These are phyloP conservation scores for Drosophila rellima DNA, from an alignment of 2,888 invertebrate species.

Conservation along the genomic window DNA sequence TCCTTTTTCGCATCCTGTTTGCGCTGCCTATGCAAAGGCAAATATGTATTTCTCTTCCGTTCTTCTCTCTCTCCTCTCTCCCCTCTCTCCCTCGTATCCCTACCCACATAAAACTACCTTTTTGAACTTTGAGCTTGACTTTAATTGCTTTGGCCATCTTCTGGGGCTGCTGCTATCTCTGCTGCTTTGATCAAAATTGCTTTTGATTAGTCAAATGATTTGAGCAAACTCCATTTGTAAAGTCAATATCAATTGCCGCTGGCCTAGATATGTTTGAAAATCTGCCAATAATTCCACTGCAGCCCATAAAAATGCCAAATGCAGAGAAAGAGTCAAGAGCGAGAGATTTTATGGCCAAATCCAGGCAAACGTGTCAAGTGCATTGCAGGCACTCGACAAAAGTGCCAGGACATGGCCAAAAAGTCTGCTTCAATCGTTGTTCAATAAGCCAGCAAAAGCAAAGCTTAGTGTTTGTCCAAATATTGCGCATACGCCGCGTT, in stretches of 20 bases:
- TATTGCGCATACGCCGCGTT: constrained; percentile 53
- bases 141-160: constrained; percentile 80
- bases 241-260: constrained; percentile 61
- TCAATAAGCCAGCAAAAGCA: neutral
- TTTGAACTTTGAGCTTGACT: constrained; percentile 73
- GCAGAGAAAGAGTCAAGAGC: constrained; percentile 32
- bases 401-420: constrained; percentile 30
- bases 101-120: constrained; percentile 46
- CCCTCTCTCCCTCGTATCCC: constrained; percentile 49
- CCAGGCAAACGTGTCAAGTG: constrained; percentile 72
- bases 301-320: constrained; percentile 66
- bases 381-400: constrained; percentile 68
- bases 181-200: constrained; percentile 76
- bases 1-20: constrained; percentile 20
- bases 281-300: constrained; percentile 56
- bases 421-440: constrained; percentile 19
- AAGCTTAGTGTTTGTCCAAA: constrained; percentile 29
- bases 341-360: constrained; percentile 20
- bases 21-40: constrained; percentile 50
- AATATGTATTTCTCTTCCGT: constrained; percentile 28
- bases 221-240: constrained; percentile 50
- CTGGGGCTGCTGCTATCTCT: constrained; percentile 18
- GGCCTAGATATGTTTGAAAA: neutral
- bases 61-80: constrained; percentile 33
- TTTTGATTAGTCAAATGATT: constrained; percentile 79